phyloP scores from a whole-genome alignment of 2,113 vertebrate species.

The Rhodinocichla rosea region DNA sequence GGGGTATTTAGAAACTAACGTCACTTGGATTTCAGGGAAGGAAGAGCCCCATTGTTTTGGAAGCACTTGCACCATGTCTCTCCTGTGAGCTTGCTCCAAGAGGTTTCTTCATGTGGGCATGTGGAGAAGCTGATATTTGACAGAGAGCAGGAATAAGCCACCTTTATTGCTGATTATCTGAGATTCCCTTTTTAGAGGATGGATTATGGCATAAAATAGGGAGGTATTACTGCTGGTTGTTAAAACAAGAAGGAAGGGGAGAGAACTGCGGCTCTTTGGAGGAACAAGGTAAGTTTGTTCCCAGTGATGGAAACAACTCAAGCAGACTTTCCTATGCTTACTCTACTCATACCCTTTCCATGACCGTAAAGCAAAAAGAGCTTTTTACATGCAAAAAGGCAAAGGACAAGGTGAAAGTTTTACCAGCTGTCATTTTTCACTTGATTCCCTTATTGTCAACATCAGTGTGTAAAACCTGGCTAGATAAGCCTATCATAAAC shows the following conservation, averaged over 20 bases:
- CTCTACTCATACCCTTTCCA: not conserved
- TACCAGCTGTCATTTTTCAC: slow-evolving; percentile 1
- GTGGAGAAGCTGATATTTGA: not conserved
- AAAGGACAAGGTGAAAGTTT: not conserved
- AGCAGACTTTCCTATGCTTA: not conserved
- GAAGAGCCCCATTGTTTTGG: not conserved
- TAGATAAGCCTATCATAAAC: not conserved
- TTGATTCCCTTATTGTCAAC: not conserved
- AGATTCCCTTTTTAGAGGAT: not conserved
- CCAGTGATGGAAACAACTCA: not conserved
- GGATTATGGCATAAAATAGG: not conserved
- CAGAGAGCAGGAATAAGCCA: not conserved
- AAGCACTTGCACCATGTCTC: not conserved
- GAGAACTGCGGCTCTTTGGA: not conserved
- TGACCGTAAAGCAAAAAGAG: not conserved
- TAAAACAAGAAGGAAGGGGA: not conserved
- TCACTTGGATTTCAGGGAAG: not conserved
- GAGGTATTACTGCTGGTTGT: not conserved
- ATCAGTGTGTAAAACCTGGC: not conserved
- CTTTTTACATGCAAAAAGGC: not conserved
- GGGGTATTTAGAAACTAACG: not conserved
- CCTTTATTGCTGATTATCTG: not conserved
- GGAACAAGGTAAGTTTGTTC: not conserved
- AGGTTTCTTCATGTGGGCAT: not conserved
- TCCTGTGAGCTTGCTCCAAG: not conserved